Percentiles rank a stretch among this genome's conserved stretches.
Evolutionary conservation across 2,113 vertebrate genomes (phyloP).

Genomic region (human (Homo sapiens)): DNA sequence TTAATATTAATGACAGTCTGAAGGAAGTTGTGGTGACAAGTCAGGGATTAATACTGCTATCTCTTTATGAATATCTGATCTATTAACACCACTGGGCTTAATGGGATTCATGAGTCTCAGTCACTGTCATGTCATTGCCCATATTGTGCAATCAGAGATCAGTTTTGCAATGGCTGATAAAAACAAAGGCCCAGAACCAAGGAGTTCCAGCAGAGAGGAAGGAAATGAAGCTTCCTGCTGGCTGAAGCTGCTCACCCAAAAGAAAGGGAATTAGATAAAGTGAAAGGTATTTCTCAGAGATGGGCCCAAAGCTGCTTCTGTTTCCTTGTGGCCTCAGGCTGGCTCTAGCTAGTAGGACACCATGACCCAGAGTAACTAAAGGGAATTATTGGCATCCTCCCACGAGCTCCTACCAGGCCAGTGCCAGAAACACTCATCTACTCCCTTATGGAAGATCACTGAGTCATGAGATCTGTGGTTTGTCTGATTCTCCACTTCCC

Average conservation of each 20-base stretch:
- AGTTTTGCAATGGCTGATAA: constrained; percentile 35
- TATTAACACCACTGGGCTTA: not conserved
- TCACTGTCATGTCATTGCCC: not conserved
- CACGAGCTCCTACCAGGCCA: not conserved
- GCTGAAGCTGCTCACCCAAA: not conserved
- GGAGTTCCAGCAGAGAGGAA: constrained; percentile 28
- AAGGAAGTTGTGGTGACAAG: constrained; percentile 20
- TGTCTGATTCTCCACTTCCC: not conserved
- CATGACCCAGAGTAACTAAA: not conserved
- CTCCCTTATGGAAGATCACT: not conserved
- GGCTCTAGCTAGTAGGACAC: not conserved
- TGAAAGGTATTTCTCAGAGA: constrained; percentile 40
- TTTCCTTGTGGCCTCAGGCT: not conserved
- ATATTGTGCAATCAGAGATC: constrained; percentile 18
- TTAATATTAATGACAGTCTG: constrained; percentile 22
- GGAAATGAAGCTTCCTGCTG: constrained; percentile 40
- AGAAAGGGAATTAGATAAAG: constrained; percentile 9
- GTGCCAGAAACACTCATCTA: not conserved
- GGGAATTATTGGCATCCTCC: not conserved
- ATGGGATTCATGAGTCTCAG: not conserved
- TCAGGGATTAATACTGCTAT: not conserved
- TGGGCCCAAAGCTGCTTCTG: not conserved
- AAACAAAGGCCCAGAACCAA: constrained; percentile 50
- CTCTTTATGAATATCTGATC: not conserved
- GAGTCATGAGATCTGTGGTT: not conserved